A percentile compares a stretch with the other conserved stretches of the same genome.
Evolutionary conservation across 2,797 vertebrate genomes (phyloP).

Genomic region (Rhadinocentrus ornatus): DNA sequence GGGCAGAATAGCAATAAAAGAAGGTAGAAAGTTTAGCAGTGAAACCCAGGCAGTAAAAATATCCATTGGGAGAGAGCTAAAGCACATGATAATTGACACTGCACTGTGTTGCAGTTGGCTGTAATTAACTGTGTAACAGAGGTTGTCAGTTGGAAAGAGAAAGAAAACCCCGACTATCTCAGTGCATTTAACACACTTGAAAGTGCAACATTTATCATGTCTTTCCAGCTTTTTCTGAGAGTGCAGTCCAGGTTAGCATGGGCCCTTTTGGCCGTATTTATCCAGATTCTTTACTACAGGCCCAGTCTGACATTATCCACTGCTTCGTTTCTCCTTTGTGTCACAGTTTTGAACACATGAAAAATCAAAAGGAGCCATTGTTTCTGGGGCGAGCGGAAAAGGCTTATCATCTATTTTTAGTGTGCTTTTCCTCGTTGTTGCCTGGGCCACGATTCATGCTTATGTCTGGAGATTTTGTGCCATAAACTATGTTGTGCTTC

Average conservation of each 20-base stretch:
- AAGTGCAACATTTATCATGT: constrained; percentile 69
- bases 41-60: constrained; percentile 64
- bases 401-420: constrained; percentile 79
- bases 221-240: constrained; percentile 43
- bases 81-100: constrained; percentile 75
- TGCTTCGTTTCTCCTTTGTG: constrained; percentile 34
- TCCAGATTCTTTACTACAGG: constrained; percentile 48
- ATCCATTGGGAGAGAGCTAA: constrained; percentile 63
- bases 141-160: constrained; percentile 69
- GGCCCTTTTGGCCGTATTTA: constrained; percentile 37
- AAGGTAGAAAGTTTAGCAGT: constrained; percentile 65
- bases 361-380: constrained; percentile 67
- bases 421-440: constrained; percentile 70
- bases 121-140: constrained; percentile 78
- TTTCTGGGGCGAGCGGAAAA: constrained; percentile 68
- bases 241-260: constrained; percentile 58
- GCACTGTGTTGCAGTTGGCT: constrained; percentile 73
- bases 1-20: constrained; percentile 75
- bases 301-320: constrained; percentile 30
- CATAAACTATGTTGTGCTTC: constrained; percentile 73
- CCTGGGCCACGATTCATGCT: constrained; percentile 70
- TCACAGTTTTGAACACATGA: constrained; percentile 38
- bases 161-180: constrained; percentile 61
- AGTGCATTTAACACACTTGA: constrained; percentile 66
- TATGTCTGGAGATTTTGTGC: constrained; percentile 56